phyloP scores from a whole-genome alignment of 2,888 invertebrate genomes.

The Lasiommata megera region DNA sequence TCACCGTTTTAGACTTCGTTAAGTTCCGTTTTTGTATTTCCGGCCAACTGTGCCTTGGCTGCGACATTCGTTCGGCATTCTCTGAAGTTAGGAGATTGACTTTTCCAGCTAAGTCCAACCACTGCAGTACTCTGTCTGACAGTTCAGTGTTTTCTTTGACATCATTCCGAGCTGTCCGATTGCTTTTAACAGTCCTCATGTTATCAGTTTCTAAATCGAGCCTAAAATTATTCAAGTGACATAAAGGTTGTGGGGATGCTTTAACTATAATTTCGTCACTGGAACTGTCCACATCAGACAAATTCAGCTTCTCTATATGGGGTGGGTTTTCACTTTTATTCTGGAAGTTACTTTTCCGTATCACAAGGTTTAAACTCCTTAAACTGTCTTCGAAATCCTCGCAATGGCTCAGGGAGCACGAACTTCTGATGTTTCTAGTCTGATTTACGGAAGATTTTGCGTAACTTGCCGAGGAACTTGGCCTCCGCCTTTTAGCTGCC shows the following conservation, averaged over 20 bases:
- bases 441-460: slow-evolving; percentile 33
- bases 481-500: slow-evolving; percentile 50
- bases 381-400: slow-evolving; percentile 50
- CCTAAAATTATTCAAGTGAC: slow-evolving; percentile 46
- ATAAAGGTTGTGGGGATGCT: slow-evolving; percentile 53
- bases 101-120: slow-evolving; percentile 88
- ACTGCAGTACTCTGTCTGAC: slow-evolving; percentile 88
- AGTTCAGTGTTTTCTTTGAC: slow-evolving; percentile 63
- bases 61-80: slow-evolving; percentile 58
- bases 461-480: slow-evolving; percentile 59
- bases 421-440: slow-evolving; percentile 36
- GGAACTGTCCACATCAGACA: slow-evolving; percentile 56
- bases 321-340: slow-evolving; percentile 42
- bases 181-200: slow-evolving; percentile 62
- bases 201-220: slow-evolving; percentile 41
- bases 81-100: slow-evolving; percentile 66
- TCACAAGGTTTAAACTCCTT: slow-evolving; percentile 57
- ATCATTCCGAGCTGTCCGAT: slow-evolving; percentile 61
- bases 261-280: slow-evolving; percentile 56
- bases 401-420: slow-evolving; percentile 52
- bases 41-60: slow-evolving; percentile 71
- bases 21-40: slow-evolving; percentile 62
- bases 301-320: slow-evolving; percentile 55
- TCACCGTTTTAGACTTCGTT: slow-evolving; percentile 61
- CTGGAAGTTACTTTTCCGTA: slow-evolving; percentile 51